Evolutionary conservation across 2,888 invertebrate species (phyloP), one percentile per base, ranked within the genome.

Genomic region (Leptinotarsa juncta): DNA sequence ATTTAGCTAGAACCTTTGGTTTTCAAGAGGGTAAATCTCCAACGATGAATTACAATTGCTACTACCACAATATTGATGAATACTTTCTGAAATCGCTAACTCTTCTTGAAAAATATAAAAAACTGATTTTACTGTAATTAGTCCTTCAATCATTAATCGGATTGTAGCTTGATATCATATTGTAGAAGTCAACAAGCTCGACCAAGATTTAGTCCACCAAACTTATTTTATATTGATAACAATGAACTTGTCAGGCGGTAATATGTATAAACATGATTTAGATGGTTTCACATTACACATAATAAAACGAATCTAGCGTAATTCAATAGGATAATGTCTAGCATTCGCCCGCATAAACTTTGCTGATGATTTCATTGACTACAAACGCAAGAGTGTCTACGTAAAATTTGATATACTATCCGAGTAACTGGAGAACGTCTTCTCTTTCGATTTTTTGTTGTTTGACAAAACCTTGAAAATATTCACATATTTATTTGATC

Each of bases 271-370:
- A 81, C 79, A 80, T 62, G 82, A 80, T 79, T 82, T 80, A 80
- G 81, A 79, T 76, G 78, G 75, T 78, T 70, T 78, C 62, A 79
- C 73, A 78, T 80, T 81, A 75, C 77, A 74, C 75, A 73, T 77
- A 77, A 81, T 81, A 75, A 78, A 78, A 75, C 77, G 72, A 77
- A 76, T 77, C 72, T 79, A 78, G 77, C 77, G 75, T 82, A 81
- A 81, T 78, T 80, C 80, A 83, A 83, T 82, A 79, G 82, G 79
- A 82, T 82, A 82, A 82, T 79, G 75, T 79, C 72, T 50, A 65
- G 53, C 71, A 79, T 69, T 79, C 75, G 77, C 69, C 80, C 82
- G 79, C 72, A 79, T 78, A 80, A 80, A 79, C 67, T 78, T 77
- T 78, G 78, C 26, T 72, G 69, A 74, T 77, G 73, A 67, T 80